Conservation (phyloP, 2,113 vertebrate genomes). For the Nyctereutes procyonoides region DNA sequence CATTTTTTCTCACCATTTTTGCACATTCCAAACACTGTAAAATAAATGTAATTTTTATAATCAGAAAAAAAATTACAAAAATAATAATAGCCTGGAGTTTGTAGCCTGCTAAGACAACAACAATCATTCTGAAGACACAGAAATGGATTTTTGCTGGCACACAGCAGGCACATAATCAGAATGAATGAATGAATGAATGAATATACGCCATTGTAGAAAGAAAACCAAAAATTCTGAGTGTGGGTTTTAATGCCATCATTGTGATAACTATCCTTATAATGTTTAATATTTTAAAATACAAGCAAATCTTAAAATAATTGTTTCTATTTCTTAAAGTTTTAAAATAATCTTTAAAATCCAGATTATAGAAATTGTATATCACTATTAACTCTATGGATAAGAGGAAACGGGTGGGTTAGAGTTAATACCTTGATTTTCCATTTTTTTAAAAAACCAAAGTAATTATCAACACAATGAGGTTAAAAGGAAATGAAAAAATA, state of each 20-base stretch:
- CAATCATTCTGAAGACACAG: not conserved
- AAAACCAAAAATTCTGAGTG: not conserved
- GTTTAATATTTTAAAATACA: conserved; percentile 13
- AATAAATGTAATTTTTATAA: conserved; percentile 22
- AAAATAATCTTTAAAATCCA: not conserved
- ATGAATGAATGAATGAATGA: not conserved
- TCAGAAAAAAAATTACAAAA: conserved; percentile 2
- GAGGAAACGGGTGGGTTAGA: not conserved
- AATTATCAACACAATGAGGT: not conserved
- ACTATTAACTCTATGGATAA: not conserved
- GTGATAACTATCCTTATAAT: not conserved
- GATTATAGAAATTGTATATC: not conserved
- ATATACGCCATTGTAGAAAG: not conserved
- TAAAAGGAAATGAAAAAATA: conserved; percentile 15
- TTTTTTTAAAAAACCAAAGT: not conserved
- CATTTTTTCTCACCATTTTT: not conserved
- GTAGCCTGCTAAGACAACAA: not conserved
- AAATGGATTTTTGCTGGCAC: not conserved
- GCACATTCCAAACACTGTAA: not conserved
- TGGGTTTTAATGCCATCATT: not conserved
- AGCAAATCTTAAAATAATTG: not conserved
- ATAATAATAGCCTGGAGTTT: not conserved
- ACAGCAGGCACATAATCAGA: not conserved
- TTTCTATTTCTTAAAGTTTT: not conserved
- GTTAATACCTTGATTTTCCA: not conserved